A percentile compares a stretch with the other conserved stretches of the same genome.
Conservation (phyloP, 2,797 vertebrate genomes). For the Phoeniculus purpureus region DNA sequence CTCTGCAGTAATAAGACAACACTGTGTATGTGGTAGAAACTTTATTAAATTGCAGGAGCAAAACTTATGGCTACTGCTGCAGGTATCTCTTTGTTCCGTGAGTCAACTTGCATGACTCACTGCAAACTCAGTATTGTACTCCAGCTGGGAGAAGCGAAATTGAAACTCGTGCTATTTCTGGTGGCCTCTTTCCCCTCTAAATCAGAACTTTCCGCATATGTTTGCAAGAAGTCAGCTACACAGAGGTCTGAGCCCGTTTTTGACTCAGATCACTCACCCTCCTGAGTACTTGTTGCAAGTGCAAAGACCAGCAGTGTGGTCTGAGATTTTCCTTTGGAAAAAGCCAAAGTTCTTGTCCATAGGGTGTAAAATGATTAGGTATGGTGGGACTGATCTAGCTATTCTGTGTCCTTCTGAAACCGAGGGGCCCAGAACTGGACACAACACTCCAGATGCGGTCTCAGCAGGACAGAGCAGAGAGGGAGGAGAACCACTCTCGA, state of each 20-base stretch:
- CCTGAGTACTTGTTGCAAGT: not conserved
- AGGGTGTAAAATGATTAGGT: not conserved
- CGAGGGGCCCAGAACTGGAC: too few relatives aligned
- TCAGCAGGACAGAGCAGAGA: too few relatives aligned
- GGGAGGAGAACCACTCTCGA: too few relatives aligned
- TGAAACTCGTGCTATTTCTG: not conserved
- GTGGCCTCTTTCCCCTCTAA: not conserved
- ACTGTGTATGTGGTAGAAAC: not conserved
- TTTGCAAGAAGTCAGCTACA: not conserved
- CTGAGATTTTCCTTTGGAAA: not conserved
- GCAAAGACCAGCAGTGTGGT: not conserved
- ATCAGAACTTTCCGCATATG: not conserved
- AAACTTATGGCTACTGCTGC: not conserved
- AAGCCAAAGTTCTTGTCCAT: not conserved
- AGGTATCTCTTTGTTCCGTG: not conserved
- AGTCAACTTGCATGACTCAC: not conserved
- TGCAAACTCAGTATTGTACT: not conserved
- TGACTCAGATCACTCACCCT: not conserved
- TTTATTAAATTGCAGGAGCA: not conserved
- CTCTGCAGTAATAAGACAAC: not conserved
- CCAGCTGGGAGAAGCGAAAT: not conserved
- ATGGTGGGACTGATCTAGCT: not conserved
- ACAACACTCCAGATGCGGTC: too few relatives aligned
- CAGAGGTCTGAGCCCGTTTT: accelerated
- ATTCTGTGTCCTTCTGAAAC: too few relatives aligned